Evolutionary conservation across 2,888 invertebrate genomes (phyloP).

Genomic region (Isoperla grammatica): DNA sequence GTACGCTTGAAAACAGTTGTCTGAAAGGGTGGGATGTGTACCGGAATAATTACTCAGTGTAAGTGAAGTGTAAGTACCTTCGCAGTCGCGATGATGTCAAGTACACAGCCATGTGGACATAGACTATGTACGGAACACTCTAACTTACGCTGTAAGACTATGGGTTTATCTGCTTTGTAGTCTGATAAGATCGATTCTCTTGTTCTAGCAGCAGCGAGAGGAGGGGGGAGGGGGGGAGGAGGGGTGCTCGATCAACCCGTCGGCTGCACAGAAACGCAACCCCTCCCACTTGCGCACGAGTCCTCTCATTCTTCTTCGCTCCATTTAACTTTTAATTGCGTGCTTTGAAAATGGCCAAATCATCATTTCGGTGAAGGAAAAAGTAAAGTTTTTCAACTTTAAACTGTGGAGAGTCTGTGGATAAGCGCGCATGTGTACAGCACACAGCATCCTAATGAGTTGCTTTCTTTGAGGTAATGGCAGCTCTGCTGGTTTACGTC

Average conservation of each 20-base stretch:
- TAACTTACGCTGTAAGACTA: too few relatives aligned
- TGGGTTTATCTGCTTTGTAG: too few relatives aligned
- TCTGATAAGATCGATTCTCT: background rate
- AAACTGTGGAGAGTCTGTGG: conserved; percentile 6
- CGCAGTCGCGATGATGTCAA: background rate
- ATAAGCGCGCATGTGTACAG: background rate
- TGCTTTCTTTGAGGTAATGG: conserved; percentile 30
- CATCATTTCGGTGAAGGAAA: conserved; percentile 29
- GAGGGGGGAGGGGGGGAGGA: background rate
- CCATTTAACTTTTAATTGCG: conserved; percentile 32
- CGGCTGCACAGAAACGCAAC: background rate
- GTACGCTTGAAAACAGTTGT: background rate
- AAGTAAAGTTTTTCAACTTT: conserved; percentile 25
- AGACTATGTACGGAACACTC: conserved; percentile 7
- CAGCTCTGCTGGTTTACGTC: conserved; percentile 4
- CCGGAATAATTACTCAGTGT: conserved; percentile 4
- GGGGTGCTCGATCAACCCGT: background rate
- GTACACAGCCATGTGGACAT: background rate
- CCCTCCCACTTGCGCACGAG: conserved; percentile 12
- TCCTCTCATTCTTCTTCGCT: conserved; percentile 17
- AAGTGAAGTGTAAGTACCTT: conserved; percentile 1
- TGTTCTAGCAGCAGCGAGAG: background rate
- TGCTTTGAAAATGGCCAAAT: conserved; percentile 31
- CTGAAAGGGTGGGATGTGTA: conserved; percentile 9
- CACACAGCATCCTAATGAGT: conserved; percentile 25